phyloP scores from a whole-genome alignment of 2,113 vertebrate genomes.

The Cryptomyrus ogoouensis region DNA sequence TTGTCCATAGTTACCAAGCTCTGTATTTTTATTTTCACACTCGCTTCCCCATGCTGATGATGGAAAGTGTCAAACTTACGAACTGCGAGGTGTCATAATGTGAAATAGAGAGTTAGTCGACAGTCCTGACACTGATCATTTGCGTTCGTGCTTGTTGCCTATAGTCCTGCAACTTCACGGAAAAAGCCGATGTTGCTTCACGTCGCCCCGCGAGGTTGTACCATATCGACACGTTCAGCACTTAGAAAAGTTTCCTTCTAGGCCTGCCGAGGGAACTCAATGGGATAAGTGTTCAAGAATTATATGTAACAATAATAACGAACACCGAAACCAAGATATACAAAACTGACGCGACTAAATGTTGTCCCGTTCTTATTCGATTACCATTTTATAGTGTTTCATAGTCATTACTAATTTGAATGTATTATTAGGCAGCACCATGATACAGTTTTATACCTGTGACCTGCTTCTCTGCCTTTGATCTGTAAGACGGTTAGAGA shows the following conservation, averaged over 20 bases:
- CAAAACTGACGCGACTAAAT: neutral
- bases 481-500: neutral
- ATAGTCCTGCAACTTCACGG: neutral
- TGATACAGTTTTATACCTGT: neutral
- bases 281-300: neutral
- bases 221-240: neutral
- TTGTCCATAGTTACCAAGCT: neutral
- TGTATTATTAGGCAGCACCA: neutral
- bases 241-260: neutral
- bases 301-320: neutral
- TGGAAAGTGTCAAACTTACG: neutral
- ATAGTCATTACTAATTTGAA: neutral
- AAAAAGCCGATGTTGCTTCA: neutral
- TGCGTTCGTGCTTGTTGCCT: neutral
- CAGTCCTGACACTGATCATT: neutral
- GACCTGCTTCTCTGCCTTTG: neutral
- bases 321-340: neutral
- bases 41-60: neutral
- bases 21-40: neutral
- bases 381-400: neutral
- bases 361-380: neutral
- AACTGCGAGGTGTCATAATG: neutral
- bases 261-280: neutral
- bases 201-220: neutral
- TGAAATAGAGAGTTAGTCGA: neutral